Base-by-base conservation (phyloP, 2,113 vertebrate genomes). In the Serinus canaria region DNA sequence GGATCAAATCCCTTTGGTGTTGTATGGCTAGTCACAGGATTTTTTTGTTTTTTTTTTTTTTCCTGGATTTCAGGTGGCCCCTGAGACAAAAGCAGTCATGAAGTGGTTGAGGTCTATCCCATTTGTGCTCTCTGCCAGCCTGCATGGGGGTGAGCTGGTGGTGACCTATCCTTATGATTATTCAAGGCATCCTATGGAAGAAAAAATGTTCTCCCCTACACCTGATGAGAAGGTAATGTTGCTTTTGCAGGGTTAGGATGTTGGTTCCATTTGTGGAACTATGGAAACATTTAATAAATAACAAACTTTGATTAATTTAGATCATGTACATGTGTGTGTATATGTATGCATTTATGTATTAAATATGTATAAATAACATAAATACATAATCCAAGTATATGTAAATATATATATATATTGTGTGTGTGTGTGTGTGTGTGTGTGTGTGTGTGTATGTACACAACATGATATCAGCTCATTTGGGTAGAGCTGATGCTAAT, bases 91-190 rank as follows among this genome's bases (percentile, higher is more conserved):
- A 63, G 99, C 99, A 8, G 95, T 99, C 60, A 99, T 99, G 99
- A 99, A 99, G 92, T 99, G 99, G 99, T 97, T 98, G 90, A 97
- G 98, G 59, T 98, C 98, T 4, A 95, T 98, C 24, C 99, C 99
- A 0, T 99, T 99, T 1, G 98, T 99, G 70, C 98, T 99, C 81
- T 99, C 99, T 6, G 99, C 99, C 87, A 99, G 99, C 95, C 98
- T 99, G 44, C 99, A 99, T 1, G 99, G 99, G 7, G 99, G 99
- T 0, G 99, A 99, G 74, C 98, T 99, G 80, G 99, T 99, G 67
- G 96, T 99, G 56, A 99, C 99, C 13, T 99, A 99, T 83, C 99
- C 99, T 52, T 99, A 99, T 1, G 99, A 99, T 96, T 98, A 98
- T 94, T 99, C 99, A 23, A 98, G 93, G 92, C 98, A 99, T 79